Base-by-base conservation (phyloP, 2,113 vertebrate species). In the Arothron firmamentum region DNA sequence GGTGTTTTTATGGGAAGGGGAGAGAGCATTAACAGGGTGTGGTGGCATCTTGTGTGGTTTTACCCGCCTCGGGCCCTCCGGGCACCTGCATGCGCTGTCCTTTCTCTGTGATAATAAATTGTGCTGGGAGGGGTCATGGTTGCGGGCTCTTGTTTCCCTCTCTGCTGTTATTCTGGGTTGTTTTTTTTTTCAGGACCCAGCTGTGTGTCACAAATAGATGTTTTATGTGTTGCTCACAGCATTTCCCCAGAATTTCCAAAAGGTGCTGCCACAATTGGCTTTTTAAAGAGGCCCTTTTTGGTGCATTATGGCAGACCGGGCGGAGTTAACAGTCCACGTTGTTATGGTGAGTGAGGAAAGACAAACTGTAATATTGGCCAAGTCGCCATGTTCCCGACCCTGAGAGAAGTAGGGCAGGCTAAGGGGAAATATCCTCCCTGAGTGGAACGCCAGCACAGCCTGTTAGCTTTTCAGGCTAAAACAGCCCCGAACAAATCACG, bases 31-130 rank as follows among this genome's bases (percentile, higher is more conserved):
- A 62, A 43, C 52, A 87, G 87, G 86, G 85, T 81, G 88, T 87
- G 87, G 85, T 79, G 62, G 72, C 74, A 75, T 88, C 76, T 88
- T 56, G 72, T 89, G 85, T 85, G 88, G 86, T 85, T 75, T 57
- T 38, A 70, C 45, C 71, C 75, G 74, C 77, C 78, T 78, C 77
- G 13, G 56, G 58, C 80, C 79, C 80, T 84, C 62, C 38, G 74
- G 84, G 81, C 74, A 68, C 55, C n/a, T 70, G 59, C 23, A 60
- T 64, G 55, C 2, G 19, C 50, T 69, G 63, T 62, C 56, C 38
- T 68, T 79, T 82, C 65, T 77, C 64, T 72, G 6, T 65, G 74
- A 83, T 85, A 81, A 83, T 82, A 73, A 78, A 78, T 67, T 41
- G 48, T 43, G 60, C 46, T 49, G 73, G 81, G 79, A 70, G 82